Evolutionary conservation across 2,888 invertebrate species (phyloP).

Genomic region (Thecocarcelia acutangulata): DNA sequence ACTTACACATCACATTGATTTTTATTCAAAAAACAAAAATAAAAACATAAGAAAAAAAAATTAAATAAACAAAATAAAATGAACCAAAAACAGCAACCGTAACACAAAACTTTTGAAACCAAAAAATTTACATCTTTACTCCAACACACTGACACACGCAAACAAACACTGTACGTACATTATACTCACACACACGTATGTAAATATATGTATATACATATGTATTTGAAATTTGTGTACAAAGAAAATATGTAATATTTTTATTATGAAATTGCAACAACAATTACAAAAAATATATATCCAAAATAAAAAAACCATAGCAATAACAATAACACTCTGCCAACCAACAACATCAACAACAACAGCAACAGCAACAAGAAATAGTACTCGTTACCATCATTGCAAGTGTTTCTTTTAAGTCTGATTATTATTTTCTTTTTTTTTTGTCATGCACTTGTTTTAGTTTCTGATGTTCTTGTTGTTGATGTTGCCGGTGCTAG

Average conservation of each 20-base stretch:
- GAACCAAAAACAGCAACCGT: slow-evolving; percentile 3
- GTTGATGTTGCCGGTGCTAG: slow-evolving; percentile 14
- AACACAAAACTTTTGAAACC: slow-evolving; percentile 14
- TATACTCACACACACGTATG: too few species aligned
- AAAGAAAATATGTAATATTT: slow-evolving; percentile 44
- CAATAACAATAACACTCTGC: slow-evolving; percentile 9
- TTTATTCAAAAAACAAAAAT: slow-evolving; percentile 24
- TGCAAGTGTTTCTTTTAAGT: slow-evolving; percentile 32
- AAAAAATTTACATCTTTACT: slow-evolving; percentile 33
- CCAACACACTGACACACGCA: neutral
- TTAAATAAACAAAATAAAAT: neutral
- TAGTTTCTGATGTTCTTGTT: slow-evolving; percentile 27
- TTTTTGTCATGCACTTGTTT: slow-evolving; percentile 15
- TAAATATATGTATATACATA: too few species aligned
- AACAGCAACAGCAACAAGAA: slow-evolving; percentile 15
- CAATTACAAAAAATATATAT: neutral
- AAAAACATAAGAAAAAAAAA: too few species aligned
- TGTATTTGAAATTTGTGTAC: slow-evolving; percentile 15
- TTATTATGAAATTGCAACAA: slow-evolving; percentile 11
- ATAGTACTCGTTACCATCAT: slow-evolving; percentile 13
- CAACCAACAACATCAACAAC: too few species aligned
- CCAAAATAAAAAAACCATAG: slow-evolving; percentile 5
- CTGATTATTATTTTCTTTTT: neutral
- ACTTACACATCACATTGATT: slow-evolving; percentile 66
- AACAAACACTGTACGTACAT: neutral